Percentiles rank a stretch among this genome's conserved stretches.
These are phyloP conservation scores for Schizopygopsis malacanthus DNA, from an alignment of 2,797 vertebrate species.

Conservation along the genomic window DNA sequence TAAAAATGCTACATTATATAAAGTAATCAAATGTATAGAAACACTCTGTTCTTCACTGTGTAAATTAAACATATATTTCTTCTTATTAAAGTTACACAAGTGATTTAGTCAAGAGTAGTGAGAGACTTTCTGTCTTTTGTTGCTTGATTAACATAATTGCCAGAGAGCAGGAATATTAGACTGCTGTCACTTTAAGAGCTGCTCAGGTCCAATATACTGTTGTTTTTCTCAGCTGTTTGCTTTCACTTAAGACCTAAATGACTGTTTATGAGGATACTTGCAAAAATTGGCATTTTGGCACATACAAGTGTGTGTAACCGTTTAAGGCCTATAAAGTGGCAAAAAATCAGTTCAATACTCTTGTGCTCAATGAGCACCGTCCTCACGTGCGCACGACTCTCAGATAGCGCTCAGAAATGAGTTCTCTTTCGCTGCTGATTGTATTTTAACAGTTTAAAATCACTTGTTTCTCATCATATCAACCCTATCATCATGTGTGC, in stretches of 20 bases:
- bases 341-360: background rate
- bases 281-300: background rate
- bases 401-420: background rate
- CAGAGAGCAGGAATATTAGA: background rate
- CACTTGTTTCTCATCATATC: background rate
- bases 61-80: no score
- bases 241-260: background rate
- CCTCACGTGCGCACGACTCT: no score
- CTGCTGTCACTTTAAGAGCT: conserved; percentile 1
- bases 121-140: background rate
- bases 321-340: background rate
- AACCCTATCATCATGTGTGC: background rate
- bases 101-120: no score
- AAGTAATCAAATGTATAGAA: no score
- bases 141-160: background rate
- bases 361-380: no score
- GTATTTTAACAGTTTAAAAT: background rate
- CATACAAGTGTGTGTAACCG: background rate
- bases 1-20: no score
- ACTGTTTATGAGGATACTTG: background rate
- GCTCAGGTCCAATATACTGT: background rate
- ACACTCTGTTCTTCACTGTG: no score
- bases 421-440: background rate
- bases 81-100: no score
- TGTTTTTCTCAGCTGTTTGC: background rate